A percentile compares a stretch with the other conserved stretches of the same genome.
phyloP scores from a whole-genome alignment of 2,888 invertebrate species.

The Anodontia alba region DNA sequence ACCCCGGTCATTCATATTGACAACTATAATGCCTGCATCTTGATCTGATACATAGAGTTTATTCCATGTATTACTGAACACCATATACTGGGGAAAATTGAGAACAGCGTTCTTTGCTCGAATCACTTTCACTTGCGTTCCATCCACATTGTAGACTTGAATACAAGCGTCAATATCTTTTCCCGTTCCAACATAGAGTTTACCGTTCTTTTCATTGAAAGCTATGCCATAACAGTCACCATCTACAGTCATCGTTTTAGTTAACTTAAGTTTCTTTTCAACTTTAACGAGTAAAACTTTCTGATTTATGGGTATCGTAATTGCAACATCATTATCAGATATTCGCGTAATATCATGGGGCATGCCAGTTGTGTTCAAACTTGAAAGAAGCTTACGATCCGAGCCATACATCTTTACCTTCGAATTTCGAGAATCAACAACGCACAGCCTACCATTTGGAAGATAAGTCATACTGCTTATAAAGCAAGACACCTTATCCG shows the following conservation, averaged over 20 bases:
- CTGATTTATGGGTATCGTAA: not conserved
- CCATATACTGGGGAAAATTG: conserved; percentile 4
- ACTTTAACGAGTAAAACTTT: not conserved
- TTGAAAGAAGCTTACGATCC: not conserved
- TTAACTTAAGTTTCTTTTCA: conserved; percentile 5
- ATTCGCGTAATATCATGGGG: not conserved
- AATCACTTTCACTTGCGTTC: not conserved
- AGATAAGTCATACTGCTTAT: conserved; percentile 6
- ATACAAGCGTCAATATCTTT: not conserved
- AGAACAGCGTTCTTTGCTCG: conserved; percentile 4
- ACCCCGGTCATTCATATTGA: conserved; percentile 1
- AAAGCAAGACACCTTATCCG: not conserved
- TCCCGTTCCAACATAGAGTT: not conserved
- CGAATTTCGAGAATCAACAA: conserved; percentile 1
- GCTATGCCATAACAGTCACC: conserved; percentile 4
- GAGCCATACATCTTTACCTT: conserved; percentile 9
- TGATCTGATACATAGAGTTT: conserved; percentile 1
- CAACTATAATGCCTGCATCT: not conserved
- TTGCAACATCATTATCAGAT: not conserved
- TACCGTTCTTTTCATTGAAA: conserved; percentile 11
- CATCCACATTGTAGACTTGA: conserved; percentile 3
- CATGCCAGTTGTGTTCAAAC: not conserved
- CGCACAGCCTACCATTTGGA: not conserved
- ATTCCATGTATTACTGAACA: not conserved
- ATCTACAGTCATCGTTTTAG: not conserved